These are phyloP conservation scores for Psilopsiagon aurifrons DNA, from an alignment of 2,113 vertebrate genomes.

Conservation along the genomic window DNA sequence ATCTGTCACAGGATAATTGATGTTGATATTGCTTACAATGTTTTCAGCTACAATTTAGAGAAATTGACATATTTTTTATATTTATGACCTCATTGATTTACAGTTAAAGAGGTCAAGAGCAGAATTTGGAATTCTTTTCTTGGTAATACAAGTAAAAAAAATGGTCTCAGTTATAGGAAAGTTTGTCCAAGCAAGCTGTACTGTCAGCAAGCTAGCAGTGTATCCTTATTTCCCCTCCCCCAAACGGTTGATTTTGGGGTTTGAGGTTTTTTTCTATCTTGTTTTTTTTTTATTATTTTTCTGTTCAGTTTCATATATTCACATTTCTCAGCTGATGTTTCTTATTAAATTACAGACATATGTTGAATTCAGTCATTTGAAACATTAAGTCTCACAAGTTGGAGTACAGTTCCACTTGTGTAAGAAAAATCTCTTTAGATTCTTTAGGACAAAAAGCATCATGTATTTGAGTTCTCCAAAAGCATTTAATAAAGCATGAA, in stretches of 20 bases:
- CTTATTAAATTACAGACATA: constrained; percentile 88
- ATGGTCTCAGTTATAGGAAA: constrained; percentile 48
- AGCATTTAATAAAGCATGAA: constrained; percentile 95
- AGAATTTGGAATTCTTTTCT: not conserved
- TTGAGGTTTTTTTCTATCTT: constrained; percentile 5
- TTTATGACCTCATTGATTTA: not conserved
- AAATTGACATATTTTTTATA: not conserved
- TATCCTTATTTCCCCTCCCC: constrained; percentile 26
- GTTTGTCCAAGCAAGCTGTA: constrained; percentile 24
- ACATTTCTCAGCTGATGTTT: constrained; percentile 77
- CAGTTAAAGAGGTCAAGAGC: not conserved
- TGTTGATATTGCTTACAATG: not conserved
- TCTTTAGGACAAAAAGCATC: constrained; percentile 84
- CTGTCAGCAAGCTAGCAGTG: constrained; percentile 72
- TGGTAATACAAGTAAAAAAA: constrained; percentile 1
- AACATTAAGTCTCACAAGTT: constrained; percentile 88
- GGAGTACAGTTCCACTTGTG: constrained; percentile 69
- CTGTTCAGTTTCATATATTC: constrained; percentile 75
- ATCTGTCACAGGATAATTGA: not conserved
- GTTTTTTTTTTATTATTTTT: constrained; percentile 48
- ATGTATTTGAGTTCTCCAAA: constrained; percentile 84
- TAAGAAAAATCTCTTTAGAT: constrained; percentile 70
- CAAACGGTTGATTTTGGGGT: not conserved
- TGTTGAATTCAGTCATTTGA: constrained; percentile 87
- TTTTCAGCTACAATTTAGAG: constrained; percentile 9